phyloP scores from a whole-genome alignment of 2,113 vertebrate genomes.

The Nettapus auritus region DNA sequence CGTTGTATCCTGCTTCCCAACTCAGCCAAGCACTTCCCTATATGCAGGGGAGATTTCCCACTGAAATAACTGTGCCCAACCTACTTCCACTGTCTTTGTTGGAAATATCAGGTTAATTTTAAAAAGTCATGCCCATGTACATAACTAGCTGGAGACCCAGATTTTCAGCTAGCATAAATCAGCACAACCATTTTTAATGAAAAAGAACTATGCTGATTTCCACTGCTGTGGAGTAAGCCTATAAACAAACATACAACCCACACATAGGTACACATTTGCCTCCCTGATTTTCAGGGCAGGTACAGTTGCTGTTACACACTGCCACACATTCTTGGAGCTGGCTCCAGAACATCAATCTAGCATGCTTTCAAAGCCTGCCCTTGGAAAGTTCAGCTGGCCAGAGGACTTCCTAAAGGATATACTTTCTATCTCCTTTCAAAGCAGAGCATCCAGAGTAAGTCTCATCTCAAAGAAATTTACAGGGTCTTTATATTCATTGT shows the following conservation, averaged over 20 bases:
- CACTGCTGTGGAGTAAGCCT: not conserved
- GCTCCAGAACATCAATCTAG: not conserved
- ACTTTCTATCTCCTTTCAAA: constrained; percentile 4
- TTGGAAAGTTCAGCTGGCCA: not conserved
- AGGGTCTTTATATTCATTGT: not conserved
- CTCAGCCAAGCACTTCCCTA: not conserved
- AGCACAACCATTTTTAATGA: not conserved
- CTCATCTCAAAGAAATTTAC: not conserved
- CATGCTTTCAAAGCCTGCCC: not conserved
- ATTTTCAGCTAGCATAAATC: not conserved
- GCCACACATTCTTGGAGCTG: not conserved
- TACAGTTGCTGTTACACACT: not conserved
- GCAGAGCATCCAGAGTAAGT: not conserved
- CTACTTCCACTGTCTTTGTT: not conserved
- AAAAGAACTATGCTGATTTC: not conserved
- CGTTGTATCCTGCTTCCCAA: not conserved
- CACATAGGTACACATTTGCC: not conserved
- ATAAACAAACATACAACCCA: not conserved
- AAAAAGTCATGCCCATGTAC: not conserved
- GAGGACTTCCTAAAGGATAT: not conserved
- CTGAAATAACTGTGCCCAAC: not conserved
- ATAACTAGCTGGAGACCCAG: not conserved
- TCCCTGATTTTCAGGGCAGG: not conserved
- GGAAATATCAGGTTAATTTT: not conserved
- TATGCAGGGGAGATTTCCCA: fast-evolving